phyloP scores from a whole-genome alignment of 2,797 vertebrate genomes.

The Ctenochaetus hawaiiensis region DNA sequence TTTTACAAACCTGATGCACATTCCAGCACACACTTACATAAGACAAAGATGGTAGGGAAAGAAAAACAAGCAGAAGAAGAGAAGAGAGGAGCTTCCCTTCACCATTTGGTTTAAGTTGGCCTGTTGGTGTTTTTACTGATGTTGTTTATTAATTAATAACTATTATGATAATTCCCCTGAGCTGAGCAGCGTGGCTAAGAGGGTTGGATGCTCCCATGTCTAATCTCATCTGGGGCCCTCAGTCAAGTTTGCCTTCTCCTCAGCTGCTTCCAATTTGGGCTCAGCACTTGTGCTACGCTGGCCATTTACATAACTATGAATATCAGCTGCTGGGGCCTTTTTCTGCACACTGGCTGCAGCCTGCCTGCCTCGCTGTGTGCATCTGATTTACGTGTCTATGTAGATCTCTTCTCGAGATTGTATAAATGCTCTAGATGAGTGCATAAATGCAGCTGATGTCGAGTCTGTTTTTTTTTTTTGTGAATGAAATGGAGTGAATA shows the following conservation, averaged over 20 bases:
- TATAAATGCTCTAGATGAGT: conserved; percentile 25
- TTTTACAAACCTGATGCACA: conserved; percentile 26
- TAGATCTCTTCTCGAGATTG: conserved; percentile 27
- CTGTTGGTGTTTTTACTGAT: conserved; percentile 27
- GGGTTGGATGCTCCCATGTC: conserved; percentile 48
- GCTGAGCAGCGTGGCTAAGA: conserved; percentile 31
- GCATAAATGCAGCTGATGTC: conserved; percentile 31
- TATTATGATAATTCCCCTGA: conserved; percentile 56
- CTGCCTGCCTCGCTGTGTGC: conserved; percentile 24
- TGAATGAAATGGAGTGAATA: conserved; percentile 34
- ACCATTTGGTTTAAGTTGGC: conserved; percentile 37
- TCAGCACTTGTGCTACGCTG: conserved; percentile 59
- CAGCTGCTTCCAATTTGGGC: conserved; percentile 79
- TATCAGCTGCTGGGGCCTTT: conserved; percentile 64
- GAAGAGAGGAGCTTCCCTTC: neutral
- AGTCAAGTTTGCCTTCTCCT: conserved; percentile 57
- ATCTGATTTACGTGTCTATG: conserved; percentile 34
- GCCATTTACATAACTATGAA: conserved; percentile 68
- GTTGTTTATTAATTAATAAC: conserved; percentile 65
- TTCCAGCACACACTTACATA: conserved; percentile 40
- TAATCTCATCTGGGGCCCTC: conserved; percentile 62
- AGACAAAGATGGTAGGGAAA: conserved; percentile 22
- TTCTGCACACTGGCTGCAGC: conserved; percentile 41
- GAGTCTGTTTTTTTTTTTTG: conserved; percentile 4
- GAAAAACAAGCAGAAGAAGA: conserved; percentile 22